Conservation (phyloP, 2,888 invertebrate genomes). For the Tiliacea citrago region DNA sequence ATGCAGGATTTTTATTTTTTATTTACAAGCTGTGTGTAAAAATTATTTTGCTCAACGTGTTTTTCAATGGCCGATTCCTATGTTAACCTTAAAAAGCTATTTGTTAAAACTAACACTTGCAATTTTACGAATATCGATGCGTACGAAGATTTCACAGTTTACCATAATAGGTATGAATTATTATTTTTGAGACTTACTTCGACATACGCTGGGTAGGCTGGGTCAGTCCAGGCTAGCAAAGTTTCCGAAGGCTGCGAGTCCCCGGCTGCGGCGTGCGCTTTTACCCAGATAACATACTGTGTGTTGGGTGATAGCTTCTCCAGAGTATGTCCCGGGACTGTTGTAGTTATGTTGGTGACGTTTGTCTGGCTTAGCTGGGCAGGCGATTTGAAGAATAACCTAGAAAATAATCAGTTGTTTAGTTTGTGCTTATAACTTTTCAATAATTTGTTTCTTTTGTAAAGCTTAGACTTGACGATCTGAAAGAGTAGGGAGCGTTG, state of each 20-base stretch:
- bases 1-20: too few relatives aligned
- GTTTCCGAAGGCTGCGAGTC: slow-evolving; percentile 95
- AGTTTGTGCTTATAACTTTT: neutral
- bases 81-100: too few relatives aligned
- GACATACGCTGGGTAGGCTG: slow-evolving; percentile 96
- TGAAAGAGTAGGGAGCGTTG: neutral
- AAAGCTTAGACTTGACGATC: neutral
- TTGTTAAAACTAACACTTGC: neutral
- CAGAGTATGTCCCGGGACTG: slow-evolving; percentile 93
- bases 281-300: slow-evolving; percentile 95
- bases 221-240: slow-evolving; percentile 96
- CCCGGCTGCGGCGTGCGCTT: slow-evolving; percentile 92
- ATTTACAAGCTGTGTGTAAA: neutral
- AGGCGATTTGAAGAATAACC: slow-evolving; percentile 93
- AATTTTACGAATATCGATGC: neutral
- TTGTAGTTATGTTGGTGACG: slow-evolving; percentile 92
- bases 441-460: neutral
- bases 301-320: slow-evolving; percentile 94
- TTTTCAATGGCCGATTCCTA: neutral
- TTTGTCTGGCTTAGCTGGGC: slow-evolving; percentile 89
- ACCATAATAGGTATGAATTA: neutral
- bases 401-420: slow-evolving; percentile 72
- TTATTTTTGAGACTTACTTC: slow-evolving; percentile 90
- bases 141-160: neutral
- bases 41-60: too few relatives aligned